phyloP scores from a whole-genome alignment of 2,113 vertebrate genomes.

The Oophaga pumilio region DNA sequence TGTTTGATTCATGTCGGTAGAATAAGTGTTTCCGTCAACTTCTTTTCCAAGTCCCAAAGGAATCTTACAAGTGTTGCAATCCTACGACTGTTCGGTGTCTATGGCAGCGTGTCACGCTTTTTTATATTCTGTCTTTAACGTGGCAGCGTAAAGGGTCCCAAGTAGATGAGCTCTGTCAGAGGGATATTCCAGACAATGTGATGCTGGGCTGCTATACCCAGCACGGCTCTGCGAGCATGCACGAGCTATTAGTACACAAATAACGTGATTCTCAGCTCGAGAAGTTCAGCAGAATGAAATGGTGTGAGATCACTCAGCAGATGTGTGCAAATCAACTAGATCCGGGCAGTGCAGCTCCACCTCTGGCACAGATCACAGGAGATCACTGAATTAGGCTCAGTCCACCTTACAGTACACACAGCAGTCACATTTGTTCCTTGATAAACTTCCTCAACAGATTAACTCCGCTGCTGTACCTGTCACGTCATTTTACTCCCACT shows the following conservation, averaged over 20 bases:
- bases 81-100: not conserved
- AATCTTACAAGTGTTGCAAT: constrained; percentile 9
- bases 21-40: constrained; percentile 16
- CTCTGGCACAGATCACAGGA: constrained; percentile 28
- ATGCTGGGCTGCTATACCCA: not conserved
- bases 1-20: constrained; percentile 76
- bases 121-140: not conserved
- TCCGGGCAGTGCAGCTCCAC: constrained; percentile 40
- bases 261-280: not conserved
- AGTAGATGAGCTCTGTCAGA: not conserved
- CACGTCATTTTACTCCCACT: constrained; percentile 27
- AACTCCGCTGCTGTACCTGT: constrained; percentile 11
- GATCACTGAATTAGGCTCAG: constrained; percentile 1
- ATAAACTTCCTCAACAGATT: constrained; percentile 12
- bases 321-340: constrained; percentile 15
- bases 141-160: not conserved
- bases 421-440: constrained; percentile 17
- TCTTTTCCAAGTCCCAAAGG: constrained; percentile 8
- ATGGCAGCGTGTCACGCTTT: not conserved
- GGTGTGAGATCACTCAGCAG: constrained; percentile 16
- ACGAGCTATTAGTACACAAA: constrained; percentile 21
- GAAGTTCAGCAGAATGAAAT: constrained; percentile 9
- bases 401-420: not conserved
- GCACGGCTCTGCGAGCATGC: not conserved
- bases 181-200: not conserved